Base-by-base conservation (phyloP, 2,888 invertebrate genomes). In the Diloba caeruleocephala region DNA sequence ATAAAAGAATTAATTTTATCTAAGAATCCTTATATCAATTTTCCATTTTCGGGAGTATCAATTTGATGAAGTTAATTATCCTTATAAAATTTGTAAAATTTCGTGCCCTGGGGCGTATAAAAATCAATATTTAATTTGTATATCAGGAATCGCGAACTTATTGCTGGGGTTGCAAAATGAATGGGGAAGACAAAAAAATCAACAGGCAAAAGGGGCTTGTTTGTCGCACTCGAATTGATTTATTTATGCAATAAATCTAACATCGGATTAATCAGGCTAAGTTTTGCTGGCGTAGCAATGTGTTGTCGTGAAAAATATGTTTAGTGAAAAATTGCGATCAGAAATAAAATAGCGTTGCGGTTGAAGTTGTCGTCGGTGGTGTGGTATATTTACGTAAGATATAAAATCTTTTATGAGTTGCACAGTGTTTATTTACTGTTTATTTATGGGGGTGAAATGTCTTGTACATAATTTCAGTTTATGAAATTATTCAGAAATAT, bases 191-290 rank as follows among this genome's bases (percentile, higher is more conserved):
- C 79, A 83, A 86, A 86, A 83, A 85, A 81, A 78, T 60, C 71
- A 73, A 72, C 71, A 74, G 67, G 70, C 61, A 65, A 54, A 60
- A 58, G 61, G 59, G 72, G 77, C 76, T 79, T 88, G 85, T 87
- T 88, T 89, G 83, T 85, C 84, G 76, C 77, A 62, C 75, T 74
- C 77, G 59, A 79, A 86, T 87, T 91, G 91, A 92, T 92, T 92
- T 91, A 92, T 90, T 81, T 80, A 69, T 74, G 69, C 81, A 80
- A 90, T 92, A 91, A 90, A 91, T 91, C 87, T 83, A 80, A 82
- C 82, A 81, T 81, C 65, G 87, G 88, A 89, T 92, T 91, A 90
- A 91, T 90, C 89, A 88, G 82, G 78, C 79, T 82, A 79, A 86
- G 84, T 88, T 89, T 88, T 82, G 84, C 82, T 80, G 79, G 74